These are phyloP conservation scores for Poeciliopsis infans DNA, from an alignment of 2,797 vertebrate species.

Conservation along the genomic window DNA sequence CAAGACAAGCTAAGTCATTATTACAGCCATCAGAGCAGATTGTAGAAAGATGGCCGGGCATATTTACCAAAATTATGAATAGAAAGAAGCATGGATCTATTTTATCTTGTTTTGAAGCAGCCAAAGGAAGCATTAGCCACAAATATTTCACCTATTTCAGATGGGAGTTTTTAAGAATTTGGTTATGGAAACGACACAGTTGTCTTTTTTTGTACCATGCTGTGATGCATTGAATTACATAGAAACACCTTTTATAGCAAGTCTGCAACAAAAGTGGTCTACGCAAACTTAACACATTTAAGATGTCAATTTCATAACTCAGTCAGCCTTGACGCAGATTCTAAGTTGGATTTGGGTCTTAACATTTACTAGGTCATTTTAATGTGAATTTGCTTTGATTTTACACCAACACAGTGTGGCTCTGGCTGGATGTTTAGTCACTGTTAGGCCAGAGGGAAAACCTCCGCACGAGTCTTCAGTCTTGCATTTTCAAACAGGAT, in stretches of 20 bases:
- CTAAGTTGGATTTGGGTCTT: background rate
- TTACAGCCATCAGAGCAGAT: constrained; percentile 7
- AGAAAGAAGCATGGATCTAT: background rate
- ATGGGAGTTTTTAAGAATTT: background rate
- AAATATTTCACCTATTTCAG: background rate
- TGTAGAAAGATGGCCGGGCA: background rate
- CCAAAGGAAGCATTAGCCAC: background rate
- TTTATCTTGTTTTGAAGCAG: background rate
- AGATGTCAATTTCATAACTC: background rate
- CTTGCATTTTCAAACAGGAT: background rate
- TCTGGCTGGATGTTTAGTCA: background rate
- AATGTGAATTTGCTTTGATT: background rate
- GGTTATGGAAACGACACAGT: background rate
- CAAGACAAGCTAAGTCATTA: background rate
- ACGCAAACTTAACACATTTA: background rate
- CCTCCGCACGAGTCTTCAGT: background rate
- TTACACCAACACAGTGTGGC: background rate
- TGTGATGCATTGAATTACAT: background rate
- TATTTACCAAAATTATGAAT: background rate
- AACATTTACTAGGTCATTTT: background rate
- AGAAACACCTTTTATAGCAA: background rate
- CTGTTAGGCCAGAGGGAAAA: background rate
- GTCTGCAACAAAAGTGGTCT: background rate
- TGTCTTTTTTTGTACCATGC: background rate
- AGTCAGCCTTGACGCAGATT: background rate